A percentile compares a stretch with the other conserved stretches of the same genome.
phyloP scores from a whole-genome alignment of 2,113 vertebrate species.

The Toxotes chatareus region DNA sequence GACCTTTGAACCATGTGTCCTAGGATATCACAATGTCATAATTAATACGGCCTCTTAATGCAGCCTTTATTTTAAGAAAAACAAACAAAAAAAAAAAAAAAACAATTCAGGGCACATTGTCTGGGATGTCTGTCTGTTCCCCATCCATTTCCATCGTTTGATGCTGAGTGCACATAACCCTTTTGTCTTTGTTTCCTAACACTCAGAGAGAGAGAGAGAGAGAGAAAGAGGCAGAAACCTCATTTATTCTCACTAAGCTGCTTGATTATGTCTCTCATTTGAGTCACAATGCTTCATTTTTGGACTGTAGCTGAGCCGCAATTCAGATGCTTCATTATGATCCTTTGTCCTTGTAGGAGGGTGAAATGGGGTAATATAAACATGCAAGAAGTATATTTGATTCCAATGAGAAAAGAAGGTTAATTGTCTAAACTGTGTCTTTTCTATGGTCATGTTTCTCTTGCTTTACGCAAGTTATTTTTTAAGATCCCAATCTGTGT shows the following conservation, averaged over 20 bases:
- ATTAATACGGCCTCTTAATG: no score
- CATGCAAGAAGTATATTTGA: neutral
- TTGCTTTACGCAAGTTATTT: neutral
- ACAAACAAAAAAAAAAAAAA: neutral
- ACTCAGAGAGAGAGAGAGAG: neutral
- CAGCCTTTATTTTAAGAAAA: neutral
- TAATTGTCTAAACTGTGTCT: neutral
- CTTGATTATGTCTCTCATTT: conserved; percentile 24
- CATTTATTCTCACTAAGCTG: conserved; percentile 17
- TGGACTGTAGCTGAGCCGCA: conserved; percentile 6
- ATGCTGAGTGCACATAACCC: neutral
- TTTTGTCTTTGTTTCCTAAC: conserved; percentile 8
- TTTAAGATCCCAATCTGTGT: neutral
- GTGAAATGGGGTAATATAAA: neutral
- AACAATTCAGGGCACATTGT: neutral
- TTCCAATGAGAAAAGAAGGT: neutral
- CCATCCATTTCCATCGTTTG: conserved; percentile 1
- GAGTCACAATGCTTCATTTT: conserved; percentile 29
- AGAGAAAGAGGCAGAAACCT: conserved; percentile 4
- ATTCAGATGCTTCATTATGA: conserved; percentile 13
- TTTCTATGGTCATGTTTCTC: neutral
- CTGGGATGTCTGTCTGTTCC: neutral
- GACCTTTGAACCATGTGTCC: neutral
- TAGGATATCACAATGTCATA: neutral
- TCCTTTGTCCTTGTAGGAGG: conserved; percentile 8